Evolutionary conservation across 2,797 vertebrate genomes (phyloP), one percentile per base, ranked within the genome.

Genomic region (Harpagifer antarcticus): DNA sequence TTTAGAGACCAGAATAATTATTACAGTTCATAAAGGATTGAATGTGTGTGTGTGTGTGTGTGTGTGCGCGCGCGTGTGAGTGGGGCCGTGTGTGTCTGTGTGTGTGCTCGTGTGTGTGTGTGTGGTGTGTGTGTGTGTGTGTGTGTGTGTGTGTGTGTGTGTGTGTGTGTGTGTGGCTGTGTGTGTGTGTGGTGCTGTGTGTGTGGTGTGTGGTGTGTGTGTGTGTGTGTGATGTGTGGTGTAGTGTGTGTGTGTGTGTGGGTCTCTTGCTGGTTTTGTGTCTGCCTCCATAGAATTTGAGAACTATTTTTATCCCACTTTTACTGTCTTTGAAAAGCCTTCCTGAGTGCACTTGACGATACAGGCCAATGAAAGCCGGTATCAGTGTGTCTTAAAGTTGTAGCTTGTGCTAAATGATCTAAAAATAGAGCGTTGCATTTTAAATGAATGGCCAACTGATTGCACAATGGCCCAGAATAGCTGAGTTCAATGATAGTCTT

Each of bases 361-460:
- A 63, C 72, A 54, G 12, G 4, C 60, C 33, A 43, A 10, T 68
- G 11, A 79, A 27, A 48, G 48, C 37, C 65, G 59, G 11, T 8
- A 23, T 48, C 23, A 17, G 48, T 12, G 54, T 40, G 15, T 45
- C 49, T 9, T 5, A 12, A 17, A 48, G 8, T 43, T 72, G 45
- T 52, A 72, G n/a, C 64, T 64, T 63, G 42, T 67, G 72, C 44
- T 49, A 63, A 79, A 71, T 57, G 56, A 61, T 27, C 53, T 48
- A 19, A 61, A 73, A 83, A 62, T 61, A 60, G 45, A 77, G 27
- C 37, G 10, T 31, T 61, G 19, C 54, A 68, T 56, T 48, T 54
- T 66, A 63, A 70, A 72, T 75, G 69, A 84, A 81, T 82, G 59
- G 67, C 23, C 42, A n/a, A n/a, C 72, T 90, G 86, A 86, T 85